Evolutionary conservation across 2,797 vertebrate genomes (phyloP).

Genomic region (Macropus fuliginosus): DNA sequence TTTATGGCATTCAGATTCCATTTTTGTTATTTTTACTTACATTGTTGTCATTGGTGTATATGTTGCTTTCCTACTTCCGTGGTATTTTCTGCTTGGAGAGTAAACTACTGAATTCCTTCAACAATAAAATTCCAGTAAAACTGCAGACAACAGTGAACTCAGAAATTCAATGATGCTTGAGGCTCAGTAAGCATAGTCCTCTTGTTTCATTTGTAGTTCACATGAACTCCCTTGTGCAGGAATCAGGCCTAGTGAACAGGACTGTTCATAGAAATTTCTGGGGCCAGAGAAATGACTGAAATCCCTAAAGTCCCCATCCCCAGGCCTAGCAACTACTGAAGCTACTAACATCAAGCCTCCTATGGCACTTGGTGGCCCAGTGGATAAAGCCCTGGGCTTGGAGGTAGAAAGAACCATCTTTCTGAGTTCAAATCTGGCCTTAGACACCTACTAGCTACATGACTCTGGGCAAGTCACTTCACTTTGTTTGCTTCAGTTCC

Average conservation of each 20-base stretch:
- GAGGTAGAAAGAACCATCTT: neutral
- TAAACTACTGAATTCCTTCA: neutral
- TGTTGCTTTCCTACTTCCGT: neutral
- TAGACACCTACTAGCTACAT: neutral
- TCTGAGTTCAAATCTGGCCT: neutral
- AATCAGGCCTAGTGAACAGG: neutral
- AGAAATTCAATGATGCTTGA: neutral
- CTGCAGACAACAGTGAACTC: neutral
- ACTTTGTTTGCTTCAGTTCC: neutral
- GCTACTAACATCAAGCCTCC: neutral
- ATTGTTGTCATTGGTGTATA: neutral
- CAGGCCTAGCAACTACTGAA: neutral
- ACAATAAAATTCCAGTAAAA: neutral
- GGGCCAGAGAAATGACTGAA: neutral
- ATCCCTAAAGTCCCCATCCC: neutral
- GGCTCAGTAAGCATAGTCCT: neutral
- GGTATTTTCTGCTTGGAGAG: neutral
- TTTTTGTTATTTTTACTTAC: neutral
- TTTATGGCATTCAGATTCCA: neutral
- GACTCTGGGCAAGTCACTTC: neutral
- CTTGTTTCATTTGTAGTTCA: neutral
- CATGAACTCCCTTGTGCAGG: neutral
- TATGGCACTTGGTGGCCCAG: neutral
- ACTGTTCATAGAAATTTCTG: neutral
- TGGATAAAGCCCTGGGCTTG: neutral